These are phyloP conservation scores for Lasioglossum vierecki DNA, from an alignment of 2,888 invertebrate genomes.

Conservation along the genomic window DNA sequence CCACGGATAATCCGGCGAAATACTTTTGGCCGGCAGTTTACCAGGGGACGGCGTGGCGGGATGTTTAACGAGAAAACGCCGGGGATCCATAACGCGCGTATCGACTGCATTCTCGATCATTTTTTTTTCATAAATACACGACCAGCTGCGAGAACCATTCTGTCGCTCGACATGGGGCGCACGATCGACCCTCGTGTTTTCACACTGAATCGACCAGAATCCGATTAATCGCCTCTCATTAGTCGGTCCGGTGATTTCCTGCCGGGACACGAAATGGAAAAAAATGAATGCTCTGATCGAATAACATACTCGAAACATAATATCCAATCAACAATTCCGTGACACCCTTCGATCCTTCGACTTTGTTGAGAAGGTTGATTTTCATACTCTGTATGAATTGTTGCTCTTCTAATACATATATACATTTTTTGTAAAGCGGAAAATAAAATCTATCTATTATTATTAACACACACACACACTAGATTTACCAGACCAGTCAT, in stretches of 20 bases:
- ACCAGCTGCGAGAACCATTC: background rate
- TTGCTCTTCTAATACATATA: no score
- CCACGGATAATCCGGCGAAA: background rate
- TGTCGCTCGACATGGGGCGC: background rate
- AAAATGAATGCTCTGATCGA: no score
- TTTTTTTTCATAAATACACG: background rate
- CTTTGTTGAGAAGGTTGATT: no score
- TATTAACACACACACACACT: no score
- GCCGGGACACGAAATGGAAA: no score
- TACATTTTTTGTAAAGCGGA: no score
- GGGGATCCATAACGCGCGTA: background rate
- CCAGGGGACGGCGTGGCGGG: background rate
- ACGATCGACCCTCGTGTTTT: background rate
- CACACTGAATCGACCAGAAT: conserved; percentile 1
- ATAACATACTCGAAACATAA: no score
- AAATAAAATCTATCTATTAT: no score
- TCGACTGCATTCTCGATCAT: background rate
- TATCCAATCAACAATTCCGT: no score
- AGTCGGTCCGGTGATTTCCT: background rate
- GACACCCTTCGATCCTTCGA: no score
- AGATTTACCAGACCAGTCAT: no score
- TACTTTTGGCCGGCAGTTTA: background rate
- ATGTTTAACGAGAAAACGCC: background rate
- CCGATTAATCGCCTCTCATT: background rate
- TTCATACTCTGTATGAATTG: no score